Base-by-base conservation (phyloP, 2,888 invertebrate genomes). In the Osmoderma eremita region DNA sequence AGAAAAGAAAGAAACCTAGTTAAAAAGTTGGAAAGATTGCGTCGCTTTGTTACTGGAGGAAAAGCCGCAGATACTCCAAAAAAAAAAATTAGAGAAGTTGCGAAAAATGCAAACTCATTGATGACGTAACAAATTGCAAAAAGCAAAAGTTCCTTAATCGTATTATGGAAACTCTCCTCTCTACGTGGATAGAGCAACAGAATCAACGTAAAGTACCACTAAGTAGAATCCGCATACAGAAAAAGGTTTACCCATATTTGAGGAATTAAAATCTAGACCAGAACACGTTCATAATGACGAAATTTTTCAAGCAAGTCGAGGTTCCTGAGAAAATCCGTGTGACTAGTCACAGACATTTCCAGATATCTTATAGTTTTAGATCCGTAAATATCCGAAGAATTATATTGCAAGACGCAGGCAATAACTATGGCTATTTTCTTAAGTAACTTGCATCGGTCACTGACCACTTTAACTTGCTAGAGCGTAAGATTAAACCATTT, bases 21-120 rank as follows among this genome's bases (percentile, higher is more conserved):
- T 20, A 61, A 20, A 61, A 61, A 61, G 30, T 61, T 61, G 41
- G 54, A 58, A 39, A 58, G 13, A 39, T 41, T 58, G 41, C 2
- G 30, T 30, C 30, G 30, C 10, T 30, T 30, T 22, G 8, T 22
- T 2, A 12, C 13, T 3, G 22, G n/a, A 50, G 22, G 24, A 45
- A 62, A 62, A 49, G 48, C 36, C 17, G 24, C 18, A 49, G 49
- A 48, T 45, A 62, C 36, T 30, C 49, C 62, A 45, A 62, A 18
- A 58, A 58, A 62, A 48, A 62, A 62, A 62, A 38, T 61, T 22
- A 42, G 61, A 61, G 48, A 61, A 45, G 45, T 45, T 42, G 61
- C 48, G n/a, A 45, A 61, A 49, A 49, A 56, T 58, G 58, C 45
- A 61, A 61, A 20, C n/a, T 20, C 61, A n/a, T 42, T 61, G 30